These are phyloP conservation scores for Gymnocypris eckloni DNA, from an alignment of 2,797 vertebrate species.

Conservation along the genomic window DNA sequence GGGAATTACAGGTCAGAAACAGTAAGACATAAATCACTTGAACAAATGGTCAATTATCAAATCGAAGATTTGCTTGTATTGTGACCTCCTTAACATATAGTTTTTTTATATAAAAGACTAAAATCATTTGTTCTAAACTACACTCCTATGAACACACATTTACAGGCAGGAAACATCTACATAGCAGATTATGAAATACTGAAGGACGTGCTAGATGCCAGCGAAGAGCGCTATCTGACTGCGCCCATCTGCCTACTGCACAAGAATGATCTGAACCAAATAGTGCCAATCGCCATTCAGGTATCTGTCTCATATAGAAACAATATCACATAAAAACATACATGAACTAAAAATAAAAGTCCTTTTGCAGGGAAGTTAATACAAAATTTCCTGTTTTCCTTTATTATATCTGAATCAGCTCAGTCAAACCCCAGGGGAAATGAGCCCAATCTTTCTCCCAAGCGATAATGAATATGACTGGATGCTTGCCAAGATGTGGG, in stretches of 20 bases:
- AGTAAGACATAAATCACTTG: background rate
- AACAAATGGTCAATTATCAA: background rate
- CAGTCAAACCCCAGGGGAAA: constrained; percentile 84
- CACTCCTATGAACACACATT: background rate
- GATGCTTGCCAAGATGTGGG: constrained; percentile 97
- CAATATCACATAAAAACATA: background rate
- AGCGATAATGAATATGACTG: constrained; percentile 89
- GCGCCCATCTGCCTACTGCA: constrained; percentile 93
- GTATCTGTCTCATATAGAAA: constrained; percentile 69
- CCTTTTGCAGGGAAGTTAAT: background rate
- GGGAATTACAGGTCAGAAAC: constrained; percentile 86
- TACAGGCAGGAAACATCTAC: constrained; percentile 91
- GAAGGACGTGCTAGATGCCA: constrained; percentile 85
- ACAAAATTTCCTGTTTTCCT: constrained; percentile 17
- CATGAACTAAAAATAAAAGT: background rate
- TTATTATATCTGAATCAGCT: constrained; percentile 74
- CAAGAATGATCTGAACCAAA: constrained; percentile 87
- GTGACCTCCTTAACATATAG: background rate
- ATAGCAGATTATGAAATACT: constrained; percentile 89
- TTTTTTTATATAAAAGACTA: background rate
- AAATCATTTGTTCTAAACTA: background rate
- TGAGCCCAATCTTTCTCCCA: constrained; percentile 92
- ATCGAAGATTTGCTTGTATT: background rate
- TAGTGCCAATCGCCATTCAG: constrained; percentile 95
- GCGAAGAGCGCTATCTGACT: constrained; percentile 84